Evolutionary conservation across 2,797 vertebrate species (phyloP).

Genomic region (Spea hammondii): DNA sequence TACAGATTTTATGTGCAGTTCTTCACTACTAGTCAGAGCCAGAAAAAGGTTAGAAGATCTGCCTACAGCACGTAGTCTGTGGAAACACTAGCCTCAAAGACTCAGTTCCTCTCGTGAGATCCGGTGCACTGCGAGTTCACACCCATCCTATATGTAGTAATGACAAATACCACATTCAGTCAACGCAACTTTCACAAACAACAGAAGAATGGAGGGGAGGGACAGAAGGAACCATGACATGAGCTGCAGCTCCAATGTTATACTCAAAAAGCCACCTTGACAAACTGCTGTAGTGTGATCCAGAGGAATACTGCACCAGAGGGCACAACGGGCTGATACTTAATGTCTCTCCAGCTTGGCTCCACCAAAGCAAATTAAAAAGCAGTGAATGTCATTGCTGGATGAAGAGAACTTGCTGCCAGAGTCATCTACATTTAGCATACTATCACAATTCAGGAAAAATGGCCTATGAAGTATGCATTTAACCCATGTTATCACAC

Average conservation of each 20-base stretch:
- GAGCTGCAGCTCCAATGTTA: neutral
- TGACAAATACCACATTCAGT: slow-evolving; percentile 30
- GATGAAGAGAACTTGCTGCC: too few species aligned
- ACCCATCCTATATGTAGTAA: slow-evolving; percentile 40
- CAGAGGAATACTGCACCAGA: too few species aligned
- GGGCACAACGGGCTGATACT: too few species aligned
- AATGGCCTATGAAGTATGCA: too few species aligned
- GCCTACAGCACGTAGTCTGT: neutral
- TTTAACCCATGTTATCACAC: too few species aligned
- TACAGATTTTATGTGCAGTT: neutral
- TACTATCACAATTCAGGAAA: too few species aligned
- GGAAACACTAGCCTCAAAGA: slow-evolving; percentile 1
- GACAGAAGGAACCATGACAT: slow-evolving; percentile 12
- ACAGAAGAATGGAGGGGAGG: slow-evolving; percentile 6
- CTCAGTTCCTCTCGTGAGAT: slow-evolving; percentile 44
- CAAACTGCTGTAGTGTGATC: too few species aligned
- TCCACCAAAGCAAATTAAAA: too few species aligned
- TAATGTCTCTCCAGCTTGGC: too few species aligned
- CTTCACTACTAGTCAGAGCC: neutral
- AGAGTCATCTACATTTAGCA: too few species aligned
- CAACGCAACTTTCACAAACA: slow-evolving; percentile 29
- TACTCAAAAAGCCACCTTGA: too few species aligned
- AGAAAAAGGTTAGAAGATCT: neutral
- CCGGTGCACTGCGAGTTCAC: slow-evolving; percentile 21
- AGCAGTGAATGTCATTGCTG: too few species aligned